Conservation (phyloP, 2,888 invertebrate species). For the Germaria angustata region DNA sequence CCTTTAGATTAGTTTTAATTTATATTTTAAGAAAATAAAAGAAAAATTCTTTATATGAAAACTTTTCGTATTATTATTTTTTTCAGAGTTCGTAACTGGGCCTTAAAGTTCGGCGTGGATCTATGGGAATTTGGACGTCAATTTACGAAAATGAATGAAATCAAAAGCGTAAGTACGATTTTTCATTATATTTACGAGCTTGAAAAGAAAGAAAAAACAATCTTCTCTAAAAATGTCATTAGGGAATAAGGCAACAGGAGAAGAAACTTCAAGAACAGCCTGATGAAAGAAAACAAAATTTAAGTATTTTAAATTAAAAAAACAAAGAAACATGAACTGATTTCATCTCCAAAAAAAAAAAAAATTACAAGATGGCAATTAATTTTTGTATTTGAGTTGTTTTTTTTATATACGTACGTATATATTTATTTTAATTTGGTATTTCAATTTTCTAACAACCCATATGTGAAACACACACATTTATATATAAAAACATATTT, state of each 20-base stretch:
- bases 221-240: too few species aligned
- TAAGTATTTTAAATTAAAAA: background rate
- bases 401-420: too few species aligned
- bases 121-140: constrained; percentile 93
- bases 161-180: constrained; percentile 89
- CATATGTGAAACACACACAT: constrained; percentile 23
- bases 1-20: too few species aligned
- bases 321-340: background rate
- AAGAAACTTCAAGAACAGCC: background rate
- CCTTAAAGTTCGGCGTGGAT: constrained; percentile 93
- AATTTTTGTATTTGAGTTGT: constrained; percentile 28
- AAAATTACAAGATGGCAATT: constrained; percentile 47
- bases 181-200: background rate
- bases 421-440: background rate
- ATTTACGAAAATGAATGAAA: constrained; percentile 93
- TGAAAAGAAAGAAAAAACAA: too few species aligned
- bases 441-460: constrained; percentile 66
- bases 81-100: constrained; percentile 94
- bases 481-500: background rate
- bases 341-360: background rate
- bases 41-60: too few species aligned
- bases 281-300: background rate
- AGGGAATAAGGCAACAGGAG: background rate
- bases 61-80: constrained; percentile 7
- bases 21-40: too few species aligned